Base-by-base conservation (phyloP, 2,888 invertebrate species). In the Strigamia maritima region DNA sequence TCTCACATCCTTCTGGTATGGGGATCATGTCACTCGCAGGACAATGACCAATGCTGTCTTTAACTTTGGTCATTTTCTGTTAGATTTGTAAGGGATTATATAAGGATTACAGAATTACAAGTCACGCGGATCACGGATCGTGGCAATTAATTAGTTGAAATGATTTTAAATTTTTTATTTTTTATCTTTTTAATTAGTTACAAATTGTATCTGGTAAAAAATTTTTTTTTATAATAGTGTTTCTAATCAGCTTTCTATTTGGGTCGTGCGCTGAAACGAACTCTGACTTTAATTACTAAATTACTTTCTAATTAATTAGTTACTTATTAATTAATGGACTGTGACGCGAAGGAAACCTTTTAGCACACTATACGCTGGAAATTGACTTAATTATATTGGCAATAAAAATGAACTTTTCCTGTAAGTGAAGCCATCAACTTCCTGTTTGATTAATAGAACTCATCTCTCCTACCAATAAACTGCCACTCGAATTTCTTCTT, bases 271-370 rank as follows among this genome's bases (percentile, higher is more conserved):
- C 16, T 16, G 44, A 44, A n/a, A n/a, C 14, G 16, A 44, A 44
- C 44, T 44, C 44, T 44, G 54, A n/a, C 70, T 70, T 70, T 70
- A 70, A 70, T 70, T 28, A 70, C 14, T 12, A 70, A 70, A 70
- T 70, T 70, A 70, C 70, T 70, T 70, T 70, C 70, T 70, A 70
- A 70, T 70, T 70, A 70, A 70, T 70, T 70, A n/a, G 26, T 70
- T 70, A 70, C 70, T 70, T 70, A 70, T 70, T 70, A 70, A 70
- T 70, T 70, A 70, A 70, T 70, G 70, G 28, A 28, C 26, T 16
- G 2, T 70, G 70, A 70, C 70, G 70, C 26, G 26, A 65, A 28
- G 70, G 70, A 70, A 70, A 70, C 28, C 70, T 70, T 70, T 70
- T 70, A 70, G 54, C 28, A 26, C 70, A 14, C 70, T 26, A 28